Evolutionary conservation across 2,888 invertebrate species (phyloP).

Genomic region (Plemyria rubiginata): DNA sequence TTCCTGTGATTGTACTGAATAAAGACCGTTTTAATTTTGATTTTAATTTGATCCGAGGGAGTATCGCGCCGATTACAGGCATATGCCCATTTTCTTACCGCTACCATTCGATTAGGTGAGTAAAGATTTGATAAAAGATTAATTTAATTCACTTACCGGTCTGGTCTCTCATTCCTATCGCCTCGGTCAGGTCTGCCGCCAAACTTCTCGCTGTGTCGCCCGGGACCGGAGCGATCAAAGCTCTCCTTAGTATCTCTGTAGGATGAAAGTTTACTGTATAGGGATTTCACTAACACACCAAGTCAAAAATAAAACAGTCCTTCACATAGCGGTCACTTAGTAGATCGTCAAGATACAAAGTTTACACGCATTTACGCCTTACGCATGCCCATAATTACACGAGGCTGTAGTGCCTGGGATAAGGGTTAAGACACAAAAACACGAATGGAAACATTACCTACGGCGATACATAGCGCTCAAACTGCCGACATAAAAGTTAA

Average conservation of each 20-base stretch:
- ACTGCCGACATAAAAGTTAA: constrained; percentile 21
- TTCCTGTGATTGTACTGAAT: too few species aligned
- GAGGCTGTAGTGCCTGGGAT: neutral
- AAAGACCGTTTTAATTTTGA: too few species aligned
- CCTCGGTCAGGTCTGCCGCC: constrained; percentile 61
- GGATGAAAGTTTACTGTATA: constrained; percentile 20
- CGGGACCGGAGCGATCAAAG: constrained; percentile 73
- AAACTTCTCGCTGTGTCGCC: constrained; percentile 73
- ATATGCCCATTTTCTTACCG: too few species aligned
- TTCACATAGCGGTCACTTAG: neutral
- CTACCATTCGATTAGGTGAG: too few species aligned
- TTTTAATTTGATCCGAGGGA: too few species aligned
- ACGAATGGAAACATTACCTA: constrained; percentile 28
- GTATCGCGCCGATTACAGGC: too few species aligned
- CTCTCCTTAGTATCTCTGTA: constrained; percentile 71
- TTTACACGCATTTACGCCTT: too few species aligned
- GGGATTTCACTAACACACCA: constrained; percentile 31
- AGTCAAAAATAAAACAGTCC: neutral
- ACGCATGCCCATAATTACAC: too few species aligned
- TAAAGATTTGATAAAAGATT: too few species aligned
- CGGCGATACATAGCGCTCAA: constrained; percentile 64
- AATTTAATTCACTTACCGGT: constrained; percentile 49
- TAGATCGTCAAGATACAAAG: too few species aligned
- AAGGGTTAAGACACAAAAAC: neutral
- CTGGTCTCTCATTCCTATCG: constrained; percentile 49